phyloP scores from a whole-genome alignment of 2,113 vertebrate genomes.

The Cheilinus undulatus region DNA sequence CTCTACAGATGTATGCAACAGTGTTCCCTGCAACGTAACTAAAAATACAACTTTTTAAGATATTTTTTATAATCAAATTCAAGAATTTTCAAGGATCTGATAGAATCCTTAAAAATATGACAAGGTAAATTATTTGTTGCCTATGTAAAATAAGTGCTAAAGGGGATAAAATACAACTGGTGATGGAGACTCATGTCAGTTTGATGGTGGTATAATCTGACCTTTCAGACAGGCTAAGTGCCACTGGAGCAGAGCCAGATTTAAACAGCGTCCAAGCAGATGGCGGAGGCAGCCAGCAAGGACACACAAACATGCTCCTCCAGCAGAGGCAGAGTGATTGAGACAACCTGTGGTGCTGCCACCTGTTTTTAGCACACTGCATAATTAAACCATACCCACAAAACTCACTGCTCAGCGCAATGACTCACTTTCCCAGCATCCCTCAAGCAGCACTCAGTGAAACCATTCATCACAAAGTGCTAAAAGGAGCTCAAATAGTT shows the following conservation, averaged over 20 bases:
- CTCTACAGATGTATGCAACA: too few relatives aligned
- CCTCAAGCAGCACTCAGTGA: constrained; percentile 38
- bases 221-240: constrained; percentile 73
- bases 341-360: constrained; percentile 76
- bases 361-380: constrained; percentile 75
- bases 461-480: constrained; percentile 42
- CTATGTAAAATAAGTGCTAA: neutral
- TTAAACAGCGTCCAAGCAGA: constrained; percentile 68
- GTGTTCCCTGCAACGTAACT: too few relatives aligned
- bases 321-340: constrained; percentile 56
- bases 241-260: constrained; percentile 64
- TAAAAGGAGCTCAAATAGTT: constrained; percentile 41
- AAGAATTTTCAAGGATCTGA: too few relatives aligned
- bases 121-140: neutral
- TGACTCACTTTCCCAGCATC: constrained; percentile 73
- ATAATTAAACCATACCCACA: constrained; percentile 73
- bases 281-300: constrained; percentile 67
- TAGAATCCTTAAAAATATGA: neutral
- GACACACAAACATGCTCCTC: constrained; percentile 56
- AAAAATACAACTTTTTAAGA: too few relatives aligned
- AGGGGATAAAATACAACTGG: neutral
- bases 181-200: constrained; percentile 24
- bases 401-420: constrained; percentile 53
- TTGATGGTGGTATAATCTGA: constrained; percentile 49
- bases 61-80: too few relatives aligned